Percentiles rank a stretch among this genome's conserved stretches.
Evolutionary conservation across 2,888 invertebrate genomes (phyloP).

Genomic region (Plebejus argus): DNA sequence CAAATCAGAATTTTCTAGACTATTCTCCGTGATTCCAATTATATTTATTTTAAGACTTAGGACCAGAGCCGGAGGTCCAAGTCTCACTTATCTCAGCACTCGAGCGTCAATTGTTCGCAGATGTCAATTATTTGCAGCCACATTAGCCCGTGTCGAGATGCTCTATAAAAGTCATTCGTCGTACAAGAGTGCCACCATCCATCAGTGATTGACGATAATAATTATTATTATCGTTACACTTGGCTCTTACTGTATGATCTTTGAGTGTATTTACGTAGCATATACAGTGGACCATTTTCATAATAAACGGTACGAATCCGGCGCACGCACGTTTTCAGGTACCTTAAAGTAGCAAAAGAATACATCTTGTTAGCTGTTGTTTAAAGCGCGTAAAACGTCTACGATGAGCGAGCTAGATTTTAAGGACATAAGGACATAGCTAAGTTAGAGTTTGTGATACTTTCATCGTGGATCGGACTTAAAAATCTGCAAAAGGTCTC

Average conservation of each 20-base stretch:
- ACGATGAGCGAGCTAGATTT: no score
- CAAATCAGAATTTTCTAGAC: neutral
- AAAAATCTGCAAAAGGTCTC: no score
- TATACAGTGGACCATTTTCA: no score
- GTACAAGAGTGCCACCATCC: slow-evolving; percentile 9
- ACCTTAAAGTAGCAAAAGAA: no score
- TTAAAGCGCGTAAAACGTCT: no score
- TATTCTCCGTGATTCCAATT: neutral
- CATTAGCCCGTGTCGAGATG: slow-evolving; percentile 40
- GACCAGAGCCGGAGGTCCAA: slow-evolving; percentile 15
- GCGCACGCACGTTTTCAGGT: no score
- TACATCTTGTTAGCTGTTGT: no score
- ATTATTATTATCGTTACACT: neutral
- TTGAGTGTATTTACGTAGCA: neutral
- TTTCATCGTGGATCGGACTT: no score
- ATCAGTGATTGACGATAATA: neutral
- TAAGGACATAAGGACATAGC: no score
- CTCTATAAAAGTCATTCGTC: slow-evolving; percentile 33
- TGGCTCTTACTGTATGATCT: neutral
- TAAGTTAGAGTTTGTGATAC: no score
- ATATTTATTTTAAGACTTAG: slow-evolving; percentile 7
- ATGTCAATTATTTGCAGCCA: slow-evolving; percentile 45
- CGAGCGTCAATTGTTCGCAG: slow-evolving; percentile 41
- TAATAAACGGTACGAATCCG: no score
- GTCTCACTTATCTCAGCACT: slow-evolving; percentile 27